Conservation (phyloP, 2,888 invertebrate species). For the Myopa tessellatipennis region DNA sequence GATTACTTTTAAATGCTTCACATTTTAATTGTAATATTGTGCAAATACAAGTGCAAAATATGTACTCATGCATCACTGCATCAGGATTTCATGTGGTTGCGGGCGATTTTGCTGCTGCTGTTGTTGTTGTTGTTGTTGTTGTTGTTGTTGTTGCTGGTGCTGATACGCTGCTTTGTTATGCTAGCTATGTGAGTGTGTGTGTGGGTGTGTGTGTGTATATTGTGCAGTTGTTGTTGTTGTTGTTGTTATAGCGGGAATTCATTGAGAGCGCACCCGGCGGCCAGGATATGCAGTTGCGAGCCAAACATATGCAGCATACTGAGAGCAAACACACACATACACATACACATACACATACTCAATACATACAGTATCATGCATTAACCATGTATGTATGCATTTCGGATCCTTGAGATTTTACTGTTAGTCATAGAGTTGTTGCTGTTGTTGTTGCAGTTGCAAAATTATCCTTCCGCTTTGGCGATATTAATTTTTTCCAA, state of each 20-base stretch:
- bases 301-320: slow-evolving; percentile 5
- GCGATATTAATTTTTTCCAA: slow-evolving; percentile 32
- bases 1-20: background rate
- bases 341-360: background rate
- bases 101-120: background rate
- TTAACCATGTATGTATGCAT: slow-evolving; percentile 13
- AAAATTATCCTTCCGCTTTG: slow-evolving; percentile 36
- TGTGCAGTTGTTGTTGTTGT: slow-evolving; percentile 1
- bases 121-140: slow-evolving; percentile 11
- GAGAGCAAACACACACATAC: background rate
- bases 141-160: background rate
- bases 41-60: background rate
- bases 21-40: slow-evolving; percentile 7
- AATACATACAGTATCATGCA: background rate
- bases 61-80: slow-evolving; percentile 2
- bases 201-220: background rate
- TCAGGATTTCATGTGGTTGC: background rate
- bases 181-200: too few species aligned
- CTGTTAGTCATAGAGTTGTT: slow-evolving; percentile 16
- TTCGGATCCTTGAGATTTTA: slow-evolving; percentile 31
- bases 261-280: background rate
- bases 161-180: background rate
- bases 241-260: background rate
- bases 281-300: slow-evolving; percentile 19
- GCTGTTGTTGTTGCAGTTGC: slow-evolving; percentile 24